Base-by-base conservation (phyloP, 1,140 invertebrate genomes). In the Eurosta solidaginis region DNA sequence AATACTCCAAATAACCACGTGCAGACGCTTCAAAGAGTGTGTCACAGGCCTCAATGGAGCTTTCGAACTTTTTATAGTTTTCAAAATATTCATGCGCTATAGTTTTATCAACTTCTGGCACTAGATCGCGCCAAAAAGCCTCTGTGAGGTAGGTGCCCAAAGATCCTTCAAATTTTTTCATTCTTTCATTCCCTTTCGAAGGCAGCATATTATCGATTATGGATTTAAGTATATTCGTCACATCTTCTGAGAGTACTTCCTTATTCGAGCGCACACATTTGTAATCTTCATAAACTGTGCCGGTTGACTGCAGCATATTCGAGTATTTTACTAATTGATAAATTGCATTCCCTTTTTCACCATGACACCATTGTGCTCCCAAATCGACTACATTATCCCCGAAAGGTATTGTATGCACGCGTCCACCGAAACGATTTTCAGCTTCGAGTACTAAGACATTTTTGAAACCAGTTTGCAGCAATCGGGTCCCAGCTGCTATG, bases 291-390 rank as follows among this genome's bases (percentile, higher is more conserved):
- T 83, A 82, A 59, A 87, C 77, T 7, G 29, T 74, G 12, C 79
- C 81, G 0, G 82, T 82, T 75, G 80, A 79, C n/a, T 88, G 88
- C 7, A 93, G 81, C 2, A 93, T 80, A 81, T 90, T 85, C 12
- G 91, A 80, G 44, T 90, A 88, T 73, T 91, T 91, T 0, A 92
- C 92, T 44, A 92, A 81, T 75, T 93, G 86, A 83, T 90, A 95
- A 0, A 94, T 91, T 12, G 90, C 82, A 88, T 96, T 95, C 22
- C 88, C 90, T 78, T 91, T 88, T 84, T 96, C 91, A 17, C 96
- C 95, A 82, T 97, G 95, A 81, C 96, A 91, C 84, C 85, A 87
- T 49, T 96, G 93, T 25, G 94, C 95, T 5, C 96, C 96, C 17
- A 96, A 79, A 86, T 97, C 96, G 7, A 96, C 88, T 25, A 90